A percentile compares a stretch with the other conserved stretches of the same genome.
phyloP scores from a whole-genome alignment of 2,113 vertebrate genomes.

The Neodontobutis hainanensis region DNA sequence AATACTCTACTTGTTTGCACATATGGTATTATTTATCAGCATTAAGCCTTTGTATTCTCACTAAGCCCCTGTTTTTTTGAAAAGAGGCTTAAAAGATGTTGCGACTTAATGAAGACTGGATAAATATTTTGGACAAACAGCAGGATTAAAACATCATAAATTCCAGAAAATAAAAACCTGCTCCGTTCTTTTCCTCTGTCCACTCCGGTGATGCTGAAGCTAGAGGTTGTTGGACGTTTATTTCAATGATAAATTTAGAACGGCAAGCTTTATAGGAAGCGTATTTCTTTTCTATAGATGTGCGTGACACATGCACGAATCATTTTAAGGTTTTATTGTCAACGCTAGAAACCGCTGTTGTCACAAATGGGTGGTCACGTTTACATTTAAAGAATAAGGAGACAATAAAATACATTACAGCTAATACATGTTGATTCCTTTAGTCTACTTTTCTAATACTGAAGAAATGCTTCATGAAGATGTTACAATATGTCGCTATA shows the following conservation, averaged over 20 bases:
- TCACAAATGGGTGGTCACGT: too few relatives aligned
- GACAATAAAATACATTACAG: too few relatives aligned
- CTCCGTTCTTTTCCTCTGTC: background rate
- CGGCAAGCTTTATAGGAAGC: background rate
- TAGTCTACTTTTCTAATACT: too few relatives aligned
- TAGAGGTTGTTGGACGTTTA: background rate
- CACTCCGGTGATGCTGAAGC: background rate
- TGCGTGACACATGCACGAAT: too few relatives aligned
- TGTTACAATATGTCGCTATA: too few relatives aligned
- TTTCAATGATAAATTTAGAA: background rate
- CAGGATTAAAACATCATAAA: background rate
- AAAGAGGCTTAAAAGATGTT: background rate
- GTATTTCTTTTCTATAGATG: background rate
- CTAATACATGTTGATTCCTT: too few relatives aligned
- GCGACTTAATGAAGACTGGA: background rate
- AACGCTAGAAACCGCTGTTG: background rate
- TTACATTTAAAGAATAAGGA: too few relatives aligned
- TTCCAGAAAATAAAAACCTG: background rate
- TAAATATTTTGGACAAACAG: conserved; percentile 7
- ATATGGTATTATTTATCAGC: background rate
- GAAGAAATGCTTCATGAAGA: too few relatives aligned
- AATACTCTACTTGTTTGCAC: background rate
- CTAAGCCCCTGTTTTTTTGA: conserved; percentile 1
- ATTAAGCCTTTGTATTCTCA: background rate
- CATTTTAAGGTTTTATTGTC: background rate